A percentile compares a stretch with the other conserved stretches of the same genome.
phyloP scores from a whole-genome alignment of 2,888 invertebrate species.

The Meta bourneti region DNA sequence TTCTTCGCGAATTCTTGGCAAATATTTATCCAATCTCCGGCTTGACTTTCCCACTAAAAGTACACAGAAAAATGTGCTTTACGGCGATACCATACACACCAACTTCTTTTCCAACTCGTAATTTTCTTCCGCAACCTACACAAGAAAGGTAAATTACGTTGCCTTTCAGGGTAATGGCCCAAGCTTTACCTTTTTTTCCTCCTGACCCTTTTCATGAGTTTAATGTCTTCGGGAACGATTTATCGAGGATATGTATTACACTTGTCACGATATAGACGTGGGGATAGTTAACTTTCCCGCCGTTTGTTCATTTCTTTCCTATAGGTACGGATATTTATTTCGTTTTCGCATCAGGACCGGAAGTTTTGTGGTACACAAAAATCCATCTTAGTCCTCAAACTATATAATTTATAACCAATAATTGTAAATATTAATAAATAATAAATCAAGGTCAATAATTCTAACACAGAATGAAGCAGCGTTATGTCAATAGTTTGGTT shows the following conservation, averaged over 20 bases:
- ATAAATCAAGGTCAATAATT: no score
- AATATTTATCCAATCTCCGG: conserved; percentile 33
- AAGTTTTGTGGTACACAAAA: not conserved
- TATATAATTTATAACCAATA: no score
- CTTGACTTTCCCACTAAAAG: conserved; percentile 17
- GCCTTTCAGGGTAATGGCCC: conserved; percentile 56
- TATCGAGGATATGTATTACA: conserved; percentile 58
- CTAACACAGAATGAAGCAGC: no score
- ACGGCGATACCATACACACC: not conserved
- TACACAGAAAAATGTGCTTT: conserved; percentile 10
- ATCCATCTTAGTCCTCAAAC: no score
- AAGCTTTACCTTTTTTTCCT: conserved; percentile 14
- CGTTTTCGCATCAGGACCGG: not conserved
- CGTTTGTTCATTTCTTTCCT: conserved; percentile 33
- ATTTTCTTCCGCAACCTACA: not conserved
- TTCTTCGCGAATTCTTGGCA: conserved; percentile 34
- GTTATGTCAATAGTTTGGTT: no score
- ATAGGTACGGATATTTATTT: not conserved
- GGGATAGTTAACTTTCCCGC: conserved; percentile 31
- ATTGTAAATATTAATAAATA: no score
- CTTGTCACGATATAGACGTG: conserved; percentile 48
- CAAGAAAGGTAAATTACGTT: conserved; percentile 36
- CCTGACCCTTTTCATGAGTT: conserved; percentile 44
- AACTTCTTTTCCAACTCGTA: not conserved
- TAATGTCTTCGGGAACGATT: conserved; percentile 58